Conservation (phyloP, 2,888 invertebrate genomes). For the Eutolmus rufibarbis region DNA sequence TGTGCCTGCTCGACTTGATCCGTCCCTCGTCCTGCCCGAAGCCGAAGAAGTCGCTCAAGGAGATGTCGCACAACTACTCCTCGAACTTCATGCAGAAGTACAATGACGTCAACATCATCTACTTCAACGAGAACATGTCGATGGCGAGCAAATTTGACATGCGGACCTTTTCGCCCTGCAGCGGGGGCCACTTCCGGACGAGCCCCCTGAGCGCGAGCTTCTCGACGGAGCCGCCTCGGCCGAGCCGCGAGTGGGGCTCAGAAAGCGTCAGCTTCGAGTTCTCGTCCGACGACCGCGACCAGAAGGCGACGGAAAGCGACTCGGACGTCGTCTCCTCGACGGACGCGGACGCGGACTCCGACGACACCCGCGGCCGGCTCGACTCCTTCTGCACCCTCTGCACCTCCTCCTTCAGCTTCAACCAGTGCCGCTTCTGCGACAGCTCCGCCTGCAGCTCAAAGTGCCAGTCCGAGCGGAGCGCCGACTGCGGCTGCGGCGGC, state of each 20-base stretch:
- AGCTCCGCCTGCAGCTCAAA: slow-evolving; percentile 60
- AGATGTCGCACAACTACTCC: slow-evolving; percentile 58
- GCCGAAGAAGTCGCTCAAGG: slow-evolving; percentile 60
- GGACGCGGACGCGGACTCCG: neutral
- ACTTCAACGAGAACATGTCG: slow-evolving; percentile 62
- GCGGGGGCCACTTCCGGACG: slow-evolving; percentile 50
- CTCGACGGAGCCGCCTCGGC: slow-evolving; percentile 42
- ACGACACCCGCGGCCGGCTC: slow-evolving; percentile 47
- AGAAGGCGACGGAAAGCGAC: slow-evolving; percentile 36
- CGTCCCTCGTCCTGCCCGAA: slow-evolving; percentile 52
- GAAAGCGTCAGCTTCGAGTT: slow-evolving; percentile 57
- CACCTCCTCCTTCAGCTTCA: slow-evolving; percentile 62
- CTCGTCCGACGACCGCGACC: slow-evolving; percentile 56
- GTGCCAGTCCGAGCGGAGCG: slow-evolving; percentile 57
- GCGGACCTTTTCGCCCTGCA: slow-evolving; percentile 54
- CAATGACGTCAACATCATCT: slow-evolving; percentile 59
- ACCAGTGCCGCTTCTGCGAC: slow-evolving; percentile 59
- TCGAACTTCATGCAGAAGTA: slow-evolving; percentile 59
- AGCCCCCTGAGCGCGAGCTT: slow-evolving; percentile 53
- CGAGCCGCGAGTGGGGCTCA: slow-evolving; percentile 49
- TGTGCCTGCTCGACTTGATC: slow-evolving; percentile 59
- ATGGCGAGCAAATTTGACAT: slow-evolving; percentile 61
- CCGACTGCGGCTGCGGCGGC: slow-evolving; percentile 50
- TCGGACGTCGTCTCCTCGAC: slow-evolving; percentile 6
- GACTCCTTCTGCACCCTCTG: slow-evolving; percentile 62